Conservation (phyloP, 2,888 invertebrate genomes). For the Cosmia trapezina region DNA sequence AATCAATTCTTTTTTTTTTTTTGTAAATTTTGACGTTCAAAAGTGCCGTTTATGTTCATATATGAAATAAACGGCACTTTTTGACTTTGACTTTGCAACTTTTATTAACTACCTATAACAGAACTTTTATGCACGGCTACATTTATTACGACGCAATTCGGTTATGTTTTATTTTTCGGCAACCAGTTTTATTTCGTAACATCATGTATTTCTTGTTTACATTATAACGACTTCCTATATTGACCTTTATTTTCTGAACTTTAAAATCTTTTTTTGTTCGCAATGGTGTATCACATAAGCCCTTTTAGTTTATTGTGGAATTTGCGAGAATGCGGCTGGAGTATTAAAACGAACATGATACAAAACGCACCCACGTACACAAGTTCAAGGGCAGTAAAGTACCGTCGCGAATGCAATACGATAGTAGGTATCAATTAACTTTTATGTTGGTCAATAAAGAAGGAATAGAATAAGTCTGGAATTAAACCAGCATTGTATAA, state of each 20-base stretch:
- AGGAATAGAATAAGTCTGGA: background rate
- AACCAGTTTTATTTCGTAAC: conserved; percentile 56
- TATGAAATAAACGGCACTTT: no score
- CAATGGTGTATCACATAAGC: background rate
- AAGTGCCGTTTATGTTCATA: no score
- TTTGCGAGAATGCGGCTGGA: conserved; percentile 51
- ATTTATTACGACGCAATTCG: conserved; percentile 38
- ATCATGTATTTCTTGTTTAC: conserved; percentile 24
- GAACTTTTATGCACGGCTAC: conserved; percentile 11
- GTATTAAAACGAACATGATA: conserved; percentile 68
- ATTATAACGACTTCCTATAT: background rate
- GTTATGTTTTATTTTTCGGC: conserved; percentile 59
- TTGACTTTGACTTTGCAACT: background rate
- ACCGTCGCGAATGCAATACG: conserved; percentile 21
- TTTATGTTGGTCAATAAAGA: conserved; percentile 17
- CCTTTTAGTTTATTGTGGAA: conserved; percentile 17
- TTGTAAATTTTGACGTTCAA: no score
- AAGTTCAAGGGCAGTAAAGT: conserved; percentile 72
- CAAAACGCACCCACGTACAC: conserved; percentile 64
- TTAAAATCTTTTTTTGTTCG: conserved; percentile 11
- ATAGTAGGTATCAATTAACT: conserved; percentile 35
- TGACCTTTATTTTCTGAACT: background rate
- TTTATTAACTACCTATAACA: background rate
- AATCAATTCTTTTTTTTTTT: no score
- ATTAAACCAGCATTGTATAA: conserved; percentile 28